A percentile compares a stretch with the other conserved stretches of the same genome.
phyloP scores from a whole-genome alignment of 2,888 invertebrate species.

The Artemia sinica region DNA sequence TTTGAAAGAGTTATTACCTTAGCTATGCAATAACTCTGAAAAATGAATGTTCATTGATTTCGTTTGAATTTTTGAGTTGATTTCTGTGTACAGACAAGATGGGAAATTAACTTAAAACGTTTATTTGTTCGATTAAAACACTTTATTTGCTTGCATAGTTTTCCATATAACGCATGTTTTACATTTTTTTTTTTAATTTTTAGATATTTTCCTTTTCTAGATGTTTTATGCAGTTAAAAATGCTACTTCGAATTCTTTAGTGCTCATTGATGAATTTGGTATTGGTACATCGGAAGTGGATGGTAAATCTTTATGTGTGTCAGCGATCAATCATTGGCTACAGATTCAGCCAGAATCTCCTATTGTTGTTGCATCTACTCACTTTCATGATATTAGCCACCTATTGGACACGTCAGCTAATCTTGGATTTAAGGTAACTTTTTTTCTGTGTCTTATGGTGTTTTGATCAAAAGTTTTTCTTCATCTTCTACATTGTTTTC shows the following conservation, averaged over 20 bases:
- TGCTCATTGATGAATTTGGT: constrained; percentile 78
- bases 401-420: constrained; percentile 33
- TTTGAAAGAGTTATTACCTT: too few species aligned
- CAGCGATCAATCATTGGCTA: constrained; percentile 49
- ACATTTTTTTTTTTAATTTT: too few species aligned
- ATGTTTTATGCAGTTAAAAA: constrained; percentile 51
- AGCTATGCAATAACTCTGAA: too few species aligned
- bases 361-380: constrained; percentile 57
- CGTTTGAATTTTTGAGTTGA: too few species aligned
- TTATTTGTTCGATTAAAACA: too few species aligned
- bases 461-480: background rate
- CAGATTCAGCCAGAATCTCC: constrained; percentile 43
- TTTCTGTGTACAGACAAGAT: too few species aligned
- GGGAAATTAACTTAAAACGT: too few species aligned
- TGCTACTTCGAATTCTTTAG: constrained; percentile 46
- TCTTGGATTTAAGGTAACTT: background rate
- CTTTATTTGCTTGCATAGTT: too few species aligned
- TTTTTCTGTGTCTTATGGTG: background rate
- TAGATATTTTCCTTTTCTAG: constrained; percentile 34
- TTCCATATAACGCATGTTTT: too few species aligned
- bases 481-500: too few species aligned
- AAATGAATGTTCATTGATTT: too few species aligned
- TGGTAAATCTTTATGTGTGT: constrained; percentile 52
- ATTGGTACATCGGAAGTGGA: constrained; percentile 60
- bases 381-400: constrained; percentile 47